Conservation (phyloP, 2,888 invertebrate genomes). For the Rhogogaster chlorosoma region DNA sequence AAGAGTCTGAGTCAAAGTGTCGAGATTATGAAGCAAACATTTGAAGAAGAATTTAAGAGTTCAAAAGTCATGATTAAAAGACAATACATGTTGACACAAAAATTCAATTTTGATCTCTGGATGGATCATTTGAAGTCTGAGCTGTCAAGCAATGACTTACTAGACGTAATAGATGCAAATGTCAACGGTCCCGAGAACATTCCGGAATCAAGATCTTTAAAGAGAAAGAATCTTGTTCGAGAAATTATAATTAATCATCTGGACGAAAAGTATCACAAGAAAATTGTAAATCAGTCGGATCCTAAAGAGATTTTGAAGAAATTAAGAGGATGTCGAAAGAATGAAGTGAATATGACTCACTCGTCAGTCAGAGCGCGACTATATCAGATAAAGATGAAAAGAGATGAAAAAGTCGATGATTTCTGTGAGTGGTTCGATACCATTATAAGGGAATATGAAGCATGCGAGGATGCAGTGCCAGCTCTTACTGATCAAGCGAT, state of each 20-base stretch:
- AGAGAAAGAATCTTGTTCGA: constrained; percentile 53
- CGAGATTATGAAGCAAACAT: constrained; percentile 1
- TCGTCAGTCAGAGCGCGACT: constrained; percentile 55
- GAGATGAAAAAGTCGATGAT: constrained; percentile 56
- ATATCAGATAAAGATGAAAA: constrained; percentile 56
- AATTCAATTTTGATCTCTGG: constrained; percentile 57
- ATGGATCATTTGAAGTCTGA: constrained; percentile 57
- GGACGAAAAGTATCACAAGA: constrained; percentile 57
- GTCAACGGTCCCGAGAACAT: constrained; percentile 38
- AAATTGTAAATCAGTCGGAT: constrained; percentile 55
- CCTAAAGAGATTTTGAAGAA: constrained; percentile 56
- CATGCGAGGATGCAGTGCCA: constrained; percentile 51
- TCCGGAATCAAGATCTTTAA: neutral
- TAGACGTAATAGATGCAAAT: constrained; percentile 55
- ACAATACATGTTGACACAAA: constrained; percentile 55
- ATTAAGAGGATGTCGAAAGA: constrained; percentile 52
- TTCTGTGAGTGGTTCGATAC: constrained; percentile 57
- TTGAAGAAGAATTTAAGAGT: constrained; percentile 21
- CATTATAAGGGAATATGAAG: constrained; percentile 57
- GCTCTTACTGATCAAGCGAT: constrained; percentile 57
- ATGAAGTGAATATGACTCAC: constrained; percentile 55
- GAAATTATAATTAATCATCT: constrained; percentile 57
- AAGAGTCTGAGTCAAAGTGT: neutral
- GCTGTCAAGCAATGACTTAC: constrained; percentile 54
- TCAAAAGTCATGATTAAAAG: constrained; percentile 55